Evolutionary conservation across 2,888 invertebrate species (phyloP), one percentile per base, ranked within the genome.

Genomic region (Deilephila porcellus): DNA sequence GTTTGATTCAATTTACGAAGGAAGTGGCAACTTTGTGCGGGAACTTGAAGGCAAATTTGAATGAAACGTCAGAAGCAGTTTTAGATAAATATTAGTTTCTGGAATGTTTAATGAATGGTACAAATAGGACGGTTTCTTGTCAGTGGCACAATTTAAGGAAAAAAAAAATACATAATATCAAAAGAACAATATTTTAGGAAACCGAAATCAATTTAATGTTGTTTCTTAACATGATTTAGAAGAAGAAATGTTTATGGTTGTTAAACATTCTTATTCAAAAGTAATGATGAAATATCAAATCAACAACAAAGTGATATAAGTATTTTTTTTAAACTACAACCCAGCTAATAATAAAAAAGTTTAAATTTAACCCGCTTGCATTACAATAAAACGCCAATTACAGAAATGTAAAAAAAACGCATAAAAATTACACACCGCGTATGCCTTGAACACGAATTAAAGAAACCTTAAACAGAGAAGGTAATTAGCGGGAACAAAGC

Each of bases 401-500:
- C 37, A 45, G 11, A 64, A 64, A 8, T 37, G 20, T 6, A 20
- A 64, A n/a, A 20, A 37, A 37, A 64, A 34, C 56, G 11, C 20
- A 56, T 56, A 63, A 32, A 32, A 0, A 64, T 62, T n/a, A 25
- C 3, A 19, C n/a, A 56, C 17, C n/a, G 32, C n/a, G 60, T 59
- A 56, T 72, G 29, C 25, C n/a, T 20, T 25, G 34, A 34, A 73
- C 62, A n/a, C 53, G 76, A 80, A 81, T 81, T 80, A 74, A 73
- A 73, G 75, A 79, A 77, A 73, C 78, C 74, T 74, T 79, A 76
- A 71, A 75, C 71, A 76, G 75, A 60, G 76, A 76, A 74, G 79
- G 77, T 78, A 81, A 80, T 78, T 80, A 77, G 73, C 20, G 64
- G 37, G 73, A 76, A 76, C 76, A 74, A 71, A 71, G 37, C 59